Evolutionary conservation across 2,888 invertebrate genomes (phyloP).

Genomic region (Lasioglossum calceatum): DNA sequence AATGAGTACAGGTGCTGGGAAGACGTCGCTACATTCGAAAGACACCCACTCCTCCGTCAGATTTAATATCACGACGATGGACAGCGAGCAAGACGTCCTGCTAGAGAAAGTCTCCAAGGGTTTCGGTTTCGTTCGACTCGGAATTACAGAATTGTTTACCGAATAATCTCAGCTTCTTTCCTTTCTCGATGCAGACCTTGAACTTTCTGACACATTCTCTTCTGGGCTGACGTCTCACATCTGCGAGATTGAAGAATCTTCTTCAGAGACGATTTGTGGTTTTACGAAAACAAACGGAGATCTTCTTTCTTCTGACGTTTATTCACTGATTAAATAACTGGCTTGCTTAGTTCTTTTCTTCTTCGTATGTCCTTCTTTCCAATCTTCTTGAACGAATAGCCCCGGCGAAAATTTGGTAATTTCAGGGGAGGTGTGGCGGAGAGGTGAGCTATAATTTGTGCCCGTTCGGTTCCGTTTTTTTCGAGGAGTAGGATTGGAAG

Average conservation of each 20-base stretch:
- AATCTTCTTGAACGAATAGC: neutral
- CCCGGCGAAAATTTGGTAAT: neutral
- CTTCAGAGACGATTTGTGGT: neutral
- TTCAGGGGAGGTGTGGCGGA: neutral
- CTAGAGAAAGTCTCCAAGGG: neutral
- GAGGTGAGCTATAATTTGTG: neutral
- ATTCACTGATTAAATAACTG: too few relatives aligned
- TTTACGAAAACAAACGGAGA: too few relatives aligned
- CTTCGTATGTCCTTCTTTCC: neutral
- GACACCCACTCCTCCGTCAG: slow-evolving; percentile 31
- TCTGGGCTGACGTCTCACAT: neutral
- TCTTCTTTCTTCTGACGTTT: too few relatives aligned
- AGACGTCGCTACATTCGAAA: slow-evolving; percentile 32
- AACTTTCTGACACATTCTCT: neutral
- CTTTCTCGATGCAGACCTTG: neutral
- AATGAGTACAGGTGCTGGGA: slow-evolving; percentile 43
- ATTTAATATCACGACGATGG: slow-evolving; percentile 48
- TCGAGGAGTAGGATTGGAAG: neutral
- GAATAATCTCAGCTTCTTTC: neutral
- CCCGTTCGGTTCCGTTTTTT: neutral
- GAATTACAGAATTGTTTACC: neutral
- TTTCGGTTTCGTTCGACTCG: neutral
- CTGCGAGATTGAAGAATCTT: neutral
- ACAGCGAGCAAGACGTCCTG: neutral
- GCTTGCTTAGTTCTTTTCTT: neutral